A percentile compares a stretch with the other conserved stretches of the same genome.
Conservation (phyloP, 2,797 vertebrate species). For the Aratinga solstitialis region DNA sequence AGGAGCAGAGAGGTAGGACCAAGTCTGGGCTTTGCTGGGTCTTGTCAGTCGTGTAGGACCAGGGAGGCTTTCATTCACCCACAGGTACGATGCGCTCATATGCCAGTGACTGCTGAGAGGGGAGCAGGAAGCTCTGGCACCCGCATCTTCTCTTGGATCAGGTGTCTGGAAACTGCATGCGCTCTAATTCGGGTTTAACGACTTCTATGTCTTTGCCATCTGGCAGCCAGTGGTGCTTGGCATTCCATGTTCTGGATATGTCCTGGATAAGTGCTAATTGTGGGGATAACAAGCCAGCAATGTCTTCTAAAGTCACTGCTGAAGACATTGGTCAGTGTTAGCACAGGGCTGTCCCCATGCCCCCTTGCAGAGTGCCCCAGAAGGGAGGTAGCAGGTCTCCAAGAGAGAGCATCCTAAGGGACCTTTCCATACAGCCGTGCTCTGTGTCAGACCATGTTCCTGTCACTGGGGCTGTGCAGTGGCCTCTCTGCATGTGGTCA, state of each 20-base stretch:
- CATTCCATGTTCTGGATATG: not conserved
- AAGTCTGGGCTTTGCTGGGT: not conserved
- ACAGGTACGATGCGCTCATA: not conserved
- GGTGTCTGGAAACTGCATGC: not conserved
- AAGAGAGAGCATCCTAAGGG: not conserved
- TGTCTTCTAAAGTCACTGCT: not conserved
- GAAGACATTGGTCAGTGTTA: not conserved
- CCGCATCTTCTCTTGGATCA: not conserved
- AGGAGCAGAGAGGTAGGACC: not conserved
- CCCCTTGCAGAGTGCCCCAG: too few species aligned
- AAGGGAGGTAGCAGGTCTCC: not conserved
- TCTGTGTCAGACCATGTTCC: not conserved
- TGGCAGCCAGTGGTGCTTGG: not conserved
- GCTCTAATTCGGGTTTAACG: not conserved
- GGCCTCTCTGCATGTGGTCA: not conserved
- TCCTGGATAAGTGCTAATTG: not conserved
- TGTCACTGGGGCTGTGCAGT: rapidly evolving
- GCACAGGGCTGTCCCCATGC: not conserved
- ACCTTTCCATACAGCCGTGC: rapidly evolving
- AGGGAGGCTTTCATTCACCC: not conserved
- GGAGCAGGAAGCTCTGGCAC: not conserved
- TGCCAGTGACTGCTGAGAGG: not conserved
- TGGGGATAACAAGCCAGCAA: not conserved
- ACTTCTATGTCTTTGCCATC: not conserved
- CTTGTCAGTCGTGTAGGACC: not conserved